Evolutionary conservation across 2,888 invertebrate species (phyloP).

Genomic region (Trissoscelio sp.): DNA sequence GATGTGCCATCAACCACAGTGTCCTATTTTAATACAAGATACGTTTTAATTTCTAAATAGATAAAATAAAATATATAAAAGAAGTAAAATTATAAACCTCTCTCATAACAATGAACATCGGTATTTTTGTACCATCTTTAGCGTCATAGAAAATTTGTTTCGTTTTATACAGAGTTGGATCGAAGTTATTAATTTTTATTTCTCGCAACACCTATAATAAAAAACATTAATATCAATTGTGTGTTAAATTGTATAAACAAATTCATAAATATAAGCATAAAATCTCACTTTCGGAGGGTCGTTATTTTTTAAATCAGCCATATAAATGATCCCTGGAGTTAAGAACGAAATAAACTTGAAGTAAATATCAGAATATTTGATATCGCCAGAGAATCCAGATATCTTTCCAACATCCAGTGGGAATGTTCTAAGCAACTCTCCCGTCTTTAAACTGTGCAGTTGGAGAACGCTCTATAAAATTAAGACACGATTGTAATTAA

Average conservation of each 20-base stretch:
- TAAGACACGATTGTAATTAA: not conserved
- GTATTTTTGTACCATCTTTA: conserved; percentile 96
- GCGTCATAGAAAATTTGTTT: conserved; percentile 96
- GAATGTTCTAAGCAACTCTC: conserved; percentile 89
- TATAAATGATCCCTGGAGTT: conserved; percentile 94
- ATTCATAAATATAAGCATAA: too few relatives aligned
- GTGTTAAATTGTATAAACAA: not conserved
- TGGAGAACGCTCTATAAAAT: conserved; percentile 90
- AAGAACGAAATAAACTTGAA: conserved; percentile 97
- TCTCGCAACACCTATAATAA: conserved; percentile 90
- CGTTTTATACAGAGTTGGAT: conserved; percentile 90
- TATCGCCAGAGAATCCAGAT: conserved; percentile 92
- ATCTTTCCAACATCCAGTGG: conserved; percentile 94
- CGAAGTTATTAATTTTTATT: conserved; percentile 93
- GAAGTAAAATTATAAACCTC: conserved; percentile 86
- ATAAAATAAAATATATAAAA: conserved; percentile 8
- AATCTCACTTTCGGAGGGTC: conserved; percentile 83
- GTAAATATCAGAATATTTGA: conserved; percentile 94
- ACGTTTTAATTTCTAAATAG: not conserved
- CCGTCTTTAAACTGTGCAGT: conserved; percentile 90
- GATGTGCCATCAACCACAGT: conserved; percentile 88
- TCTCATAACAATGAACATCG: conserved; percentile 96
- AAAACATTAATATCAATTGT: conserved; percentile 11
- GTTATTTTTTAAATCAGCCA: conserved; percentile 90
- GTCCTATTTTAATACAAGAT: conserved; percentile 83